phyloP scores from a whole-genome alignment of 2,888 invertebrate genomes.

The Lithophane semibrunnea region DNA sequence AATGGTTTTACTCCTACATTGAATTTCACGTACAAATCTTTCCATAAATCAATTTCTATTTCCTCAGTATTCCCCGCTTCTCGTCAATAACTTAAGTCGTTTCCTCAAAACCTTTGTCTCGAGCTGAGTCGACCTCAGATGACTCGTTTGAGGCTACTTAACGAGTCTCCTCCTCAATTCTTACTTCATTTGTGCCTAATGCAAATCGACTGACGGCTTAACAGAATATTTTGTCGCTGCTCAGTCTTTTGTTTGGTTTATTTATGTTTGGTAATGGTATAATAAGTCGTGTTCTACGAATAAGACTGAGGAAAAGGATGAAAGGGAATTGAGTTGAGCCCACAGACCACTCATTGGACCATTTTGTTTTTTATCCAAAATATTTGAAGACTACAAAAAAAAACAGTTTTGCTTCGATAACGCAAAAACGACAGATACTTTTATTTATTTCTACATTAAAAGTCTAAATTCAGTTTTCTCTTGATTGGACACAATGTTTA shows the following conservation, averaged over 20 bases:
- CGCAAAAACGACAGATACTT: neutral
- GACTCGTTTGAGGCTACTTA: conserved; percentile 82
- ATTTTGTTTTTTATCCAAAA: neutral
- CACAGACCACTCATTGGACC: neutral
- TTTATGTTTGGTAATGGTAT: conserved; percentile 56
- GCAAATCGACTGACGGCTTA: conserved; percentile 67
- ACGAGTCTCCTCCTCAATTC: conserved; percentile 68
- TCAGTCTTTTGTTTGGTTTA: conserved; percentile 50
- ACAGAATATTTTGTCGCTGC: conserved; percentile 61
- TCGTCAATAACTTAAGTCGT: conserved; percentile 50
- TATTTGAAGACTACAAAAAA: neutral
- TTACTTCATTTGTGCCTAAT: conserved; percentile 69
- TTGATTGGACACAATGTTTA: neutral
- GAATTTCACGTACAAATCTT: conserved; percentile 4
- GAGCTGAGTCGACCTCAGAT: conserved; percentile 72
- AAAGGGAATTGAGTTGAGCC: neutral
- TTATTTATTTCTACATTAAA: too few relatives aligned
- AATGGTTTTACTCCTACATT: neutral
- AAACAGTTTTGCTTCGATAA: neutral
- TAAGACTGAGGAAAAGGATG: conserved; percentile 7
- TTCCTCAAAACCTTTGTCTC: conserved; percentile 67
- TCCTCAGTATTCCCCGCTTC: conserved; percentile 19
- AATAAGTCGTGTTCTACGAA: conserved; percentile 38
- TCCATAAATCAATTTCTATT: neutral
- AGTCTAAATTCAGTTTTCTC: neutral